Conservation (phyloP, 1,140 invertebrate genomes). For the Laodelphax striatellus region DNA sequence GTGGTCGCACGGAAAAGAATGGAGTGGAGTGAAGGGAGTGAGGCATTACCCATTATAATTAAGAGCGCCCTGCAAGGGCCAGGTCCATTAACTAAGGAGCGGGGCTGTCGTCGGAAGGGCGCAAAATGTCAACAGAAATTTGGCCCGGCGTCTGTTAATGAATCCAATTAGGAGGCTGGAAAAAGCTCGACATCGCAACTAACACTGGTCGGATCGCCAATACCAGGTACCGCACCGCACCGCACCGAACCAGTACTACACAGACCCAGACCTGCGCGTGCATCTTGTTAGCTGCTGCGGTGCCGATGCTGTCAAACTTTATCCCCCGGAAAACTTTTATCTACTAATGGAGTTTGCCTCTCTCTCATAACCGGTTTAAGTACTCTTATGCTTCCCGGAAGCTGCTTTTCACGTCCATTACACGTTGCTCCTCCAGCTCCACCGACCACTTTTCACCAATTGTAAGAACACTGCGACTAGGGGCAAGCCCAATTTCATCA, state of each 20-base stretch:
- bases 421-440: no score
- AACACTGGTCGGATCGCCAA: no score
- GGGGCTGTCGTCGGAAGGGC: background rate
- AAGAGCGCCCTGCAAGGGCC: background rate
- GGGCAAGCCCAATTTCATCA: no score
- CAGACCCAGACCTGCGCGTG: background rate
- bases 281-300: constrained; percentile 2
- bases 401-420: background rate
- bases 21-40: background rate
- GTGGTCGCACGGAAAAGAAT: background rate
- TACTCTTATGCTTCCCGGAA: background rate
- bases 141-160: constrained; percentile 1
- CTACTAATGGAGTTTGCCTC: background rate
- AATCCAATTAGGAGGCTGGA: background rate
- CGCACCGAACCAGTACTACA: no score
- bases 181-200: background rate
- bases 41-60: constrained; percentile 1
- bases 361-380: constrained; percentile 1
- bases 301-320: background rate
- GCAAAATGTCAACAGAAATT: constrained; percentile 4
- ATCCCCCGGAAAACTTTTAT: background rate
- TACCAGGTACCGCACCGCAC: no score
- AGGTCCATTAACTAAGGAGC: background rate
- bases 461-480: no score
- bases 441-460: no score